These are phyloP conservation scores for Masticophis lateralis DNA, from an alignment of 2,797 vertebrate genomes.

Conservation along the genomic window DNA sequence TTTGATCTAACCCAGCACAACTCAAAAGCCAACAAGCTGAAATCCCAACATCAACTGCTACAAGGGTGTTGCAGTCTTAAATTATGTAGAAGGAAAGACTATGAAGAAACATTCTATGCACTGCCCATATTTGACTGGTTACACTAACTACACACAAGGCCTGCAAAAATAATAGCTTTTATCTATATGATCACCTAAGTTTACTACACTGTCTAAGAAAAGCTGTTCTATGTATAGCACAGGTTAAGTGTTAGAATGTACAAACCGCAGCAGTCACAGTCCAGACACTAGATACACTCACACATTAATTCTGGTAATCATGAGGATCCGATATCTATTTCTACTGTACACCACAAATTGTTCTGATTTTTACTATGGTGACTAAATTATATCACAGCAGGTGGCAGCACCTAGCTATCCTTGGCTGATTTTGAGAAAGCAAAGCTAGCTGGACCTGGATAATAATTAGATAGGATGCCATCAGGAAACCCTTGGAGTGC, in stretches of 20 bases:
- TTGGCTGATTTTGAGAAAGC: conserved; percentile 6
- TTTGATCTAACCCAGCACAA: background rate
- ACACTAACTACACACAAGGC: background rate
- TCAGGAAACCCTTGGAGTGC: background rate
- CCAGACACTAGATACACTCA: background rate
- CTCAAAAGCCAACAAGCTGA: background rate
- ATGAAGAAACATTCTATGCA: background rate
- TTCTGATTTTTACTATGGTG: background rate
- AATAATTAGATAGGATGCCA: background rate
- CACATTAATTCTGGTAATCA: background rate
- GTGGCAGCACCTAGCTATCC: background rate
- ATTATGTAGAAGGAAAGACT: background rate
- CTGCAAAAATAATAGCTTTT: background rate
- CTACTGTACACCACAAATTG: background rate
- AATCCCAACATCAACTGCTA: background rate
- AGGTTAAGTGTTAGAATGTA: background rate
- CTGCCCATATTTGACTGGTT: background rate
- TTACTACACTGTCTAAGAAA: background rate
- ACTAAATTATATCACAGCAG: background rate
- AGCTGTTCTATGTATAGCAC: background rate
- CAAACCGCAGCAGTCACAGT: background rate
- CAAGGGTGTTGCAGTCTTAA: background rate
- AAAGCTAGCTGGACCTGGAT: background rate
- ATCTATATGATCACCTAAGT: background rate
- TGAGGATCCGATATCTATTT: background rate